Evolutionary conservation across 2,797 vertebrate genomes (phyloP).

Genomic region (Platyrinchus mystaceus): DNA sequence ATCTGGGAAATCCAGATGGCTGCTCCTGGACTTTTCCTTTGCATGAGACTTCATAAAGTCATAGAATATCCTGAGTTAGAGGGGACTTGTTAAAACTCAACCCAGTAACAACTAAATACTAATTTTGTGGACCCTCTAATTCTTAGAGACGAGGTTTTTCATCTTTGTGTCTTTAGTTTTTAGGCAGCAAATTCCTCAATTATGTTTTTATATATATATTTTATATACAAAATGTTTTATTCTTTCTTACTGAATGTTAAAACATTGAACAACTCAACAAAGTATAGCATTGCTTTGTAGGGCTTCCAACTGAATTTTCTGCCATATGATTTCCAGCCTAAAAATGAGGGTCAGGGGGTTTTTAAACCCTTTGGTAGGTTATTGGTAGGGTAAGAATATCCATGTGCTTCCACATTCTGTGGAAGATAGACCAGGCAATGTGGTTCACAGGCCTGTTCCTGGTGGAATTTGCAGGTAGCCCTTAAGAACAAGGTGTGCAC

Average conservation of each 20-base stretch:
- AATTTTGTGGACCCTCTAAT: background rate
- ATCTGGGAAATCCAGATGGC: background rate
- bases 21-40: background rate
- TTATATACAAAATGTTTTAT: background rate
- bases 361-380: background rate
- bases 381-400: background rate
- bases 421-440: fast-evolving
- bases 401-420: fast-evolving
- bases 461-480: background rate
- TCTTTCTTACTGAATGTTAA: background rate
- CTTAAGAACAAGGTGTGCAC: background rate
- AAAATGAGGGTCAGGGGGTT: background rate
- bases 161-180: background rate
- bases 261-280: background rate
- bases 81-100: background rate
- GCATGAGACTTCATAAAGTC: background rate
- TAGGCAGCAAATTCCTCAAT: background rate
- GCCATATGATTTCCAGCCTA: background rate
- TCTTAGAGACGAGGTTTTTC: background rate
- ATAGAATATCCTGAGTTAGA: background rate
- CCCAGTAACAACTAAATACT: background rate
- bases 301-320: background rate
- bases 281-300: background rate
- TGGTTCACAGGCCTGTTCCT: background rate
- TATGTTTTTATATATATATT: background rate